Conservation (phyloP, 2,113 vertebrate genomes). For the Vulpes lagopus region DNA sequence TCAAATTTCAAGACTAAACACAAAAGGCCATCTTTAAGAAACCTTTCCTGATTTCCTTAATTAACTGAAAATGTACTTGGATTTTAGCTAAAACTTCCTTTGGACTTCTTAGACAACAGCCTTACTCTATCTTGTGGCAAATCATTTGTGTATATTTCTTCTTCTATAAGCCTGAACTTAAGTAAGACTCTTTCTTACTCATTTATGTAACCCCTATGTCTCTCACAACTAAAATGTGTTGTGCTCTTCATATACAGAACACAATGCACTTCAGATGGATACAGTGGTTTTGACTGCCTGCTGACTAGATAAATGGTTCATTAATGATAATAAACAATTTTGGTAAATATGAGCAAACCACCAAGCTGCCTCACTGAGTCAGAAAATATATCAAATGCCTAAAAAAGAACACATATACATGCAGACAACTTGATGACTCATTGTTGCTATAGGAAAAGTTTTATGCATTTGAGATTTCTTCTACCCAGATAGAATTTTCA, state of each 20-base stretch:
- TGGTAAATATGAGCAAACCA: background rate
- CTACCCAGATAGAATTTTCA: constrained; percentile 17
- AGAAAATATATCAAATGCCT: background rate
- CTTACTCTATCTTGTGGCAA: background rate
- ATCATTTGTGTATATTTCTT: background rate
- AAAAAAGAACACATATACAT: background rate
- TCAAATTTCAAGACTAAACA: constrained; percentile 9
- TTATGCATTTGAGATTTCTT: constrained; percentile 2
- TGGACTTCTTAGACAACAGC: background rate
- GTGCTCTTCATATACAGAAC: background rate
- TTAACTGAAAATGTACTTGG: background rate
- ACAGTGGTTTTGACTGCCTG: background rate
- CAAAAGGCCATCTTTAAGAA: background rate
- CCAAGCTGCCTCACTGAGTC: background rate
- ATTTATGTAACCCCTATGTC: background rate
- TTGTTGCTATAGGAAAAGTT: background rate
- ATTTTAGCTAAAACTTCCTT: background rate
- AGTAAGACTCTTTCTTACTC: background rate
- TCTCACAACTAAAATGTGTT: background rate
- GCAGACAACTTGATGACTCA: background rate
- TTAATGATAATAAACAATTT: background rate
- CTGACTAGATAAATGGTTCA: background rate
- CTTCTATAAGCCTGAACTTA: background rate
- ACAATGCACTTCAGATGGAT: background rate
- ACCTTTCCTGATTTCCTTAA: constrained; percentile 6